Conservation (phyloP, 2,797 vertebrate genomes). For the Acomys russatus region DNA sequence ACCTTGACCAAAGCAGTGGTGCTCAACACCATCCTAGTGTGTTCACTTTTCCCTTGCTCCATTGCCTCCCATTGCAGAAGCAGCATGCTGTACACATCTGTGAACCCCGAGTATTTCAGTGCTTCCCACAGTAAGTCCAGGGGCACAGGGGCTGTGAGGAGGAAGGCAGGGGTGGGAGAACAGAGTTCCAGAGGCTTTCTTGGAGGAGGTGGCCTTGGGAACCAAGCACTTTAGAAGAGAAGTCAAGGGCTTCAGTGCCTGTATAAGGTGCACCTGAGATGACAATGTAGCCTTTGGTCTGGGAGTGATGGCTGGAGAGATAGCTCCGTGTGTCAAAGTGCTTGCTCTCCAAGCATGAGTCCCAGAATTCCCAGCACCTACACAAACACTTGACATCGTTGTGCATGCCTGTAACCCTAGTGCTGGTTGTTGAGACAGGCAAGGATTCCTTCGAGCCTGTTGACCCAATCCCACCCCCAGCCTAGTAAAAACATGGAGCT, state of each 20-base stretch:
- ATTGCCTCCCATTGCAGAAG: slow-evolving; percentile 80
- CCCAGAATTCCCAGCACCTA: neutral
- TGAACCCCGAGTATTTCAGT: slow-evolving; percentile 92
- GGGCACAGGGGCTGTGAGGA: neutral
- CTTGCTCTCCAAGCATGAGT: neutral
- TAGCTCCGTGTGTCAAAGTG: neutral
- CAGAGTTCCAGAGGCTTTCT: neutral
- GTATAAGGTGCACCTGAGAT: neutral
- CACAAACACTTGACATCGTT: neutral
- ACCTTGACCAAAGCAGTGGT: neutral
- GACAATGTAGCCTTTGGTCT: neutral
- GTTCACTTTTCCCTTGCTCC: neutral
- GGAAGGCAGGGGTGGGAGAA: neutral
- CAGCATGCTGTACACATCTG: slow-evolving; percentile 89
- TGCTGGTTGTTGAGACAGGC: neutral
- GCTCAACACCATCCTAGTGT: neutral
- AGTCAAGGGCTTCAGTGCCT: neutral
- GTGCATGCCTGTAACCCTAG: neutral
- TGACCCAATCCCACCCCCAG: too few relatives aligned
- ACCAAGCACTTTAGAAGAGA: neutral
- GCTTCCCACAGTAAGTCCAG: slow-evolving; percentile 87
- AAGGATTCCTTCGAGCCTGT: neutral
- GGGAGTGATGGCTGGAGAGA: neutral
- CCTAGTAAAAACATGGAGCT: neutral
- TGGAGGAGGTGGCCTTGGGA: neutral